These are phyloP conservation scores for Enteromius viviparus DNA, from an alignment of 2,797 vertebrate species.

Conservation along the genomic window DNA sequence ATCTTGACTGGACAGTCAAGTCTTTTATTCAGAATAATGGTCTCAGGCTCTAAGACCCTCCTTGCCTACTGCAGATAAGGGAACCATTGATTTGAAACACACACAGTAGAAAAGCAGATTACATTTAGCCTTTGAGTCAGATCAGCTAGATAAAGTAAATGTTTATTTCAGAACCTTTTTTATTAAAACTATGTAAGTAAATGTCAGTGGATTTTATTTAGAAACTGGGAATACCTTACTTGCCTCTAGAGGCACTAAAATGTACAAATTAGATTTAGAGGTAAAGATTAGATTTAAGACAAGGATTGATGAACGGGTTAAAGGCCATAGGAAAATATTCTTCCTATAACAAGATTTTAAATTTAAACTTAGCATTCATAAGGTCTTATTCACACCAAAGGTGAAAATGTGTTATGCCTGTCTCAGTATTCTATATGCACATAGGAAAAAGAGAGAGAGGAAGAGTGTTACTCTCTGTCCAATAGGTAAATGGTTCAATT, in stretches of 20 bases:
- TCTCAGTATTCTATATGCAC: background rate
- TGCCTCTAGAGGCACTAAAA: background rate
- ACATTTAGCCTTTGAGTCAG: background rate
- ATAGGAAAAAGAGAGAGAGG: background rate
- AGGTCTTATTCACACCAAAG: background rate
- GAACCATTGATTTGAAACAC: background rate
- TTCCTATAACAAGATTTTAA: background rate
- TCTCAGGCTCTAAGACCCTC: background rate
- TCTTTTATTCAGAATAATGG: constrained; percentile 13
- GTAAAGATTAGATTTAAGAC: constrained; percentile 1
- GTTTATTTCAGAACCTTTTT: background rate
- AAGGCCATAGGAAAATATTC: background rate
- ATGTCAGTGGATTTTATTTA: background rate
- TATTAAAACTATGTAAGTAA: constrained; percentile 3
- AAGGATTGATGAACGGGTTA: background rate
- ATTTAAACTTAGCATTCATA: background rate
- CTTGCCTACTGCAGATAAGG: constrained; percentile 16
- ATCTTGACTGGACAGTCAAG: background rate
- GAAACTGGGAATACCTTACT: background rate
- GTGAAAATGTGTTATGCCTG: background rate
- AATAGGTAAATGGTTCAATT: constrained; percentile 44
- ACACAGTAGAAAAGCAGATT: background rate
- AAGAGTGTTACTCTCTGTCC: constrained; percentile 27
- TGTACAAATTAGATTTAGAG: background rate
- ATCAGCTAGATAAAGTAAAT: background rate